Conservation (phyloP, 2,113 vertebrate species). For the Perca fluviatilis region DNA sequence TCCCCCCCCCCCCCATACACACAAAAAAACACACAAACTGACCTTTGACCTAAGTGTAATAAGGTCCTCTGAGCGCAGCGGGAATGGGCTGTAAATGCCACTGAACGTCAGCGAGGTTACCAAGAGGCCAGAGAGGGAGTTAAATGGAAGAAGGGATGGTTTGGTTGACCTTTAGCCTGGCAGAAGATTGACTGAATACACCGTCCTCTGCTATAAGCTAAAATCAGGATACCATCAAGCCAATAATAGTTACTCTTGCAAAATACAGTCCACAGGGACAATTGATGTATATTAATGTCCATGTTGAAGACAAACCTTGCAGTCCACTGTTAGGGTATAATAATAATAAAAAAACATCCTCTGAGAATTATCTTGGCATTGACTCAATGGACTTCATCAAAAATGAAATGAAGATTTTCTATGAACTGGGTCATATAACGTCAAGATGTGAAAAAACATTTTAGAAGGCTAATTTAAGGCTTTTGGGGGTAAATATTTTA, state of each 20-base stretch:
- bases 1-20: neutral
- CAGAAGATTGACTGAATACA: constrained; percentile 62
- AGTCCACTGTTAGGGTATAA: neutral
- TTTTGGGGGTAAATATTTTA: neutral
- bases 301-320: neutral
- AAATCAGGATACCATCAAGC: constrained; percentile 39
- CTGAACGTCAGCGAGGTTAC: constrained; percentile 67
- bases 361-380: neutral
- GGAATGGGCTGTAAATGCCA: constrained; percentile 74
- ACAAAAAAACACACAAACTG: constrained; percentile 47
- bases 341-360: neutral
- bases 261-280: constrained; percentile 26
- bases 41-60: constrained; percentile 71
- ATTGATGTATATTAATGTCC: constrained; percentile 23
- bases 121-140: constrained; percentile 45
- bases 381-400: neutral
- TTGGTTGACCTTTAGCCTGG: constrained; percentile 67
- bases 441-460: neutral
- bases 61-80: constrained; percentile 58
- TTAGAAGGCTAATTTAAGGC: neutral
- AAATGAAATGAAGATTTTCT: neutral
- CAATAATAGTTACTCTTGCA: constrained; percentile 44
- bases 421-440: neutral
- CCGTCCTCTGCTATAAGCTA: constrained; percentile 43
- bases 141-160: constrained; percentile 39